Evolutionary conservation across 2,888 invertebrate genomes (phyloP).

Genomic region (Amphipoea oculea): DNA sequence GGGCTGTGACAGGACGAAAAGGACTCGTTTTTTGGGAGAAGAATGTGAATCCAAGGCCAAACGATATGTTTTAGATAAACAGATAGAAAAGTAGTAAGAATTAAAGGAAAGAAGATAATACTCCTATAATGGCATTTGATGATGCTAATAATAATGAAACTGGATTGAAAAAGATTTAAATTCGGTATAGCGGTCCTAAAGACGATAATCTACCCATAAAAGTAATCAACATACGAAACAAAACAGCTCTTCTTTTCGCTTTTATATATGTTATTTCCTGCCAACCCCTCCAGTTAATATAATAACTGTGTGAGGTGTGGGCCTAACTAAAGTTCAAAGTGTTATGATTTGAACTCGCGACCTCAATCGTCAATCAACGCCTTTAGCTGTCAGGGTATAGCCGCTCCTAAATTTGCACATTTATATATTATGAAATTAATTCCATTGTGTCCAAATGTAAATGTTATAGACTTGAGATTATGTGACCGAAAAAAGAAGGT

Average conservation of each 20-base stretch:
- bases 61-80: not conserved
- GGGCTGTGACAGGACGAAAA: constrained; percentile 39
- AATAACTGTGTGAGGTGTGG: constrained; percentile 38
- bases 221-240: not conserved
- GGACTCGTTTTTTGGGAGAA: not conserved
- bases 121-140: not conserved
- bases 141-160: not conserved
- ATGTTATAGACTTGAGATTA: constrained; percentile 39
- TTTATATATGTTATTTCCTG: constrained; percentile 20
- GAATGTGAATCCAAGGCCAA: not conserved
- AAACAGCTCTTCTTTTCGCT: constrained; percentile 5
- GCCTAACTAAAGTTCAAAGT: constrained; percentile 56
- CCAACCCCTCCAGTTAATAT: constrained; percentile 25
- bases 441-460: constrained; percentile 29
- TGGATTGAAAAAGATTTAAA: not conserved
- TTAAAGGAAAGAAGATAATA: not conserved
- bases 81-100: not conserved
- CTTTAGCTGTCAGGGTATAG: constrained; percentile 34
- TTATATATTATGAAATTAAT: constrained; percentile 22
- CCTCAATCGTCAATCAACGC: constrained; percentile 60
- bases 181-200: not conserved
- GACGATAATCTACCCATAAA: not conserved
- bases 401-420: constrained; percentile 45
- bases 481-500: constrained; percentile 38
- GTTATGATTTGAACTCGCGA: constrained; percentile 56